These are phyloP conservation scores for Elgaria multicarinata DNA, from an alignment of 2,113 vertebrate species.

Conservation along the genomic window DNA sequence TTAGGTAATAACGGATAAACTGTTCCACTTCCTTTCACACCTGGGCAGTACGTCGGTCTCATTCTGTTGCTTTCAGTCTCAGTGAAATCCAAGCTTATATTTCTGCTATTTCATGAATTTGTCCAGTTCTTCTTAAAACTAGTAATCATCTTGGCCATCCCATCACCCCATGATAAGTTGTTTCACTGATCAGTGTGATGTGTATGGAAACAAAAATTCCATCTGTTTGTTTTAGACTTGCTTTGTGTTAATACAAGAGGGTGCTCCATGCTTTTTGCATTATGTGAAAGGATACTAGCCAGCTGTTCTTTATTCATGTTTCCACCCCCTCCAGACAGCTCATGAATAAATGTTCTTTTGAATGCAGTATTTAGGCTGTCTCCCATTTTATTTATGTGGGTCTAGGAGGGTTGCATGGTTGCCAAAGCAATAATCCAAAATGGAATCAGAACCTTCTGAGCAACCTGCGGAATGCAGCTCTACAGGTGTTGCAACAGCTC, in stretches of 20 bases:
- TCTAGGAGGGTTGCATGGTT: constrained; percentile 32
- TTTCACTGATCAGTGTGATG: background rate
- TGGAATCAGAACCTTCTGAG: constrained; percentile 69
- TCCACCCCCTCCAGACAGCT: background rate
- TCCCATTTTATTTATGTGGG: constrained; percentile 43
- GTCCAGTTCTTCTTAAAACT: background rate
- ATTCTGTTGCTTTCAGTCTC: background rate
- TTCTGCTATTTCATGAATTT: background rate
- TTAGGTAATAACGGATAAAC: background rate
- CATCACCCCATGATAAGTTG: background rate
- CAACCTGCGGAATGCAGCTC: constrained; percentile 67
- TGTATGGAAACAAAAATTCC: background rate
- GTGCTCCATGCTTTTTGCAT: background rate
- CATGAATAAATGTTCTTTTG: constrained; percentile 13
- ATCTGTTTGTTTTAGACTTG: constrained; percentile 10
- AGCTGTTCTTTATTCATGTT: background rate
- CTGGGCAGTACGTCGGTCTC: background rate
- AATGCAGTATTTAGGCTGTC: constrained; percentile 36
- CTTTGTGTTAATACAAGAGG: background rate
- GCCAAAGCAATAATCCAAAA: constrained; percentile 62
- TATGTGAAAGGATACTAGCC: background rate
- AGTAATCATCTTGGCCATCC: background rate
- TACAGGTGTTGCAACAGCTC: constrained; percentile 60
- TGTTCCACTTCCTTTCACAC: background rate
- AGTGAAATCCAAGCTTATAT: background rate